phyloP scores from a whole-genome alignment of 2,113 vertebrate species.

The Chrysochloris asiatica region DNA sequence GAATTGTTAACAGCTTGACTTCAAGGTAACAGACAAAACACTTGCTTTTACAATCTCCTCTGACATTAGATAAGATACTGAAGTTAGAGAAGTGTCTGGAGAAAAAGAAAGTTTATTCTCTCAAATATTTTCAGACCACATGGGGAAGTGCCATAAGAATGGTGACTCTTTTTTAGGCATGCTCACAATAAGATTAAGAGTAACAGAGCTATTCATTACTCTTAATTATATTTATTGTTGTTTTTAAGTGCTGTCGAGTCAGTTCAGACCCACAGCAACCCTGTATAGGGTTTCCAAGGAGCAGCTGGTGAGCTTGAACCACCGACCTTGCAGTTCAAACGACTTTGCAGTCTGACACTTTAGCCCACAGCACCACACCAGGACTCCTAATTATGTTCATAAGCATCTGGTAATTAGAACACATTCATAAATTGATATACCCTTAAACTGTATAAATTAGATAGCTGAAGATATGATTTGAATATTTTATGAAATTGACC shows the following conservation, averaged over 20 bases:
- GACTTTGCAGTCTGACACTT: too few species aligned
- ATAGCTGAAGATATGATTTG: slow-evolving; percentile 71
- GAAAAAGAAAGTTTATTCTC: slow-evolving; percentile 11
- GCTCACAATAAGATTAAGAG: slow-evolving; percentile 77
- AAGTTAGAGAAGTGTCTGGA: background rate
- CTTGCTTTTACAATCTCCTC: background rate
- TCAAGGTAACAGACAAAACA: slow-evolving; percentile 57
- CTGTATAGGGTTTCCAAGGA: too few species aligned
- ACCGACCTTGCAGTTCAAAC: too few species aligned
- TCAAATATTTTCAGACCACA: background rate
- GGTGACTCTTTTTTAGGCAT: slow-evolving; percentile 72
- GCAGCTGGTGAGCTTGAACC: too few species aligned
- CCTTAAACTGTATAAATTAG: slow-evolving; percentile 79
- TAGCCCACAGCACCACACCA: too few species aligned
- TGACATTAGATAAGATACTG: background rate
- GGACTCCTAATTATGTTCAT: slow-evolving; percentile 84
- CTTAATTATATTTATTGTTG: slow-evolving; percentile 86
- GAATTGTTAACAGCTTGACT: slow-evolving; percentile 53
- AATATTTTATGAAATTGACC: slow-evolving; percentile 59
- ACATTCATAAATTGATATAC: slow-evolving; percentile 82
- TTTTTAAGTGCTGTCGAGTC: too few species aligned
- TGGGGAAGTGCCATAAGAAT: slow-evolving; percentile 57
- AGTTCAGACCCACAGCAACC: too few species aligned
- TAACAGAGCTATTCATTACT: slow-evolving; percentile 80
- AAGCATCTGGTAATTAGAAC: slow-evolving; percentile 85